These are phyloP conservation scores for Mungos mungo DNA, from an alignment of 2,113 vertebrate species.

Conservation along the genomic window DNA sequence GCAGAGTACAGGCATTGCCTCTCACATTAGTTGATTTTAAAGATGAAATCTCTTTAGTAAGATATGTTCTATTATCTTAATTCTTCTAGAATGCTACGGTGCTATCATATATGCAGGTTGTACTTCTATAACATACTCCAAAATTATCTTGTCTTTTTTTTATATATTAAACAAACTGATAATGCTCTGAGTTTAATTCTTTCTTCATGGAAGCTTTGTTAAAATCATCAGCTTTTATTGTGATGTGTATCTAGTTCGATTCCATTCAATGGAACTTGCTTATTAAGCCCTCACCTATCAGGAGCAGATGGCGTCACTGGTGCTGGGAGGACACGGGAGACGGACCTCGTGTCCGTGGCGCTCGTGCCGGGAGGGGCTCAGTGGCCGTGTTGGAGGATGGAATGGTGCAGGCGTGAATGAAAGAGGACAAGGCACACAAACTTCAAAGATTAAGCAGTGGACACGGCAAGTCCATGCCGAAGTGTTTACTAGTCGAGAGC, in stretches of 20 bases:
- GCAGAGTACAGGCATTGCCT: not conserved
- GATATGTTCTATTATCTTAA: not conserved
- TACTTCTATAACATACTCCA: not conserved
- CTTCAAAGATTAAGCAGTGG: not conserved
- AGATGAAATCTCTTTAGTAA: not conserved
- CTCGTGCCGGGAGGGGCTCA: too few species aligned
- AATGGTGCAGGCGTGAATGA: not conserved
- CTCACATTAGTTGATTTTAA: not conserved
- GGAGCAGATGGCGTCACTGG: not conserved
- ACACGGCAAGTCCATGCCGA: not conserved
- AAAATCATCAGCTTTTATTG: not conserved
- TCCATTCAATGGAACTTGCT: not conserved
- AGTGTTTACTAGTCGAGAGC: not conserved
- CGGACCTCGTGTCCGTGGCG: not conserved
- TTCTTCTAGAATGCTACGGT: constrained; percentile 14
- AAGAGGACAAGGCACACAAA: not conserved
- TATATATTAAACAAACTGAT: not conserved
- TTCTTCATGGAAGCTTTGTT: not conserved
- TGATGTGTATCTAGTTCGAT: not conserved
- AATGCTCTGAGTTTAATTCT: not conserved
- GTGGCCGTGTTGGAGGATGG: not conserved
- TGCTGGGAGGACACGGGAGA: not conserved
- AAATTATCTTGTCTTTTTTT: not conserved
- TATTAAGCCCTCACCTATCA: not conserved
- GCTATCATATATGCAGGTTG: not conserved